Base-by-base conservation (phyloP, 2,888 invertebrate genomes). In the Rapana venosa region DNA sequence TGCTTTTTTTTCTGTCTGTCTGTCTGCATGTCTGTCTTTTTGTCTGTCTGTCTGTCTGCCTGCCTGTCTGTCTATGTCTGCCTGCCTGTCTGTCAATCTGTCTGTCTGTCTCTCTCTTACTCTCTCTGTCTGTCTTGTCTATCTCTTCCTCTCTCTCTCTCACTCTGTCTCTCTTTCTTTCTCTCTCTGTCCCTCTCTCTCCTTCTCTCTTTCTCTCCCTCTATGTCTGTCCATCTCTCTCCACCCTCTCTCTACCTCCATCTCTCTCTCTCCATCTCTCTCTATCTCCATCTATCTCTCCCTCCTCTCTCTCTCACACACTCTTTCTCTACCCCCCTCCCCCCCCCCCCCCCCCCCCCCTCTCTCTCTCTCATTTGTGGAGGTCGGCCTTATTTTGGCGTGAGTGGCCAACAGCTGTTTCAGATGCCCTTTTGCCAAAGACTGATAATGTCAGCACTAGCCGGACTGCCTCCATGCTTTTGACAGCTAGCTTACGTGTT, bases 131-230 rank as follows among this genome's bases (percentile, higher is more conserved):
- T 47, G 4, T 47, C 47, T 2, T 47, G 47, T 61, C 47, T 87
- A 32, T 79, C 61, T 58, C 36, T 79, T 79, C 77, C 86, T 81
- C 61, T 35, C 58, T 90, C 56, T 87, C 56, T 77, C 79, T 87
- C 87, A 81, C 61, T 79, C 30, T 86, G n/a, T 61, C 47, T 87
- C 58, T 79, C 61, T 58, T n/a, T 79, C 87, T 87, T 77, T 81
- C 61, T 35, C 58, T 90, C 56, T 87, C 56, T 77, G 58, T 87
- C 87, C 81, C 61, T 79, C 30, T 86, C 86, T 79, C 61, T 87
- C 79, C 77, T 35, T 81, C 35, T 58, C 86, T 87, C 61, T 77
- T 77, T 32, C 61, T 79, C n/a, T 86, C 87, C 30, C n/a, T 83
- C 70, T 87, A 15, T 87, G 81, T 87, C 74, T 79, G 36, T 61